A percentile compares a stretch with the other conserved stretches of the same genome.
These are phyloP conservation scores for Ostrea denselamellosa DNA, from an alignment of 1,140 invertebrate genomes.

Conservation along the genomic window DNA sequence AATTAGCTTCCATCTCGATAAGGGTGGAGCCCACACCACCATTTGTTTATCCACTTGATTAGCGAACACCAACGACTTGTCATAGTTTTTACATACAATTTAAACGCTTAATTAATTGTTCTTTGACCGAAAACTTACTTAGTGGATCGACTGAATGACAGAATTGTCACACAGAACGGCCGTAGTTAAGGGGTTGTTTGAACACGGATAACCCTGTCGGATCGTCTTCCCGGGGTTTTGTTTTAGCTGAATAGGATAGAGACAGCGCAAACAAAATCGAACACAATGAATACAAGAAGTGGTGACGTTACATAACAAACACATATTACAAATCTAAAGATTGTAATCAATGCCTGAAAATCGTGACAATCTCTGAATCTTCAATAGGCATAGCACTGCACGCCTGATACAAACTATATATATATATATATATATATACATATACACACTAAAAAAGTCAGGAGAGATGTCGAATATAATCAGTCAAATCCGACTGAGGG, in stretches of 20 bases:
- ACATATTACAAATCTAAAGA: not conserved
- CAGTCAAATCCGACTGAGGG: too few species aligned
- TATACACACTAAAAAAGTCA: too few species aligned
- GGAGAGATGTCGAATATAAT: too few species aligned
- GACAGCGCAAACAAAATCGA: not conserved
- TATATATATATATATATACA: not conserved
- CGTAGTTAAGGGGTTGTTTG: not conserved
- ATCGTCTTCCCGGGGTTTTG: not conserved
- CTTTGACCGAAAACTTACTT: conserved; percentile 7
- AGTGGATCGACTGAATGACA: not conserved
- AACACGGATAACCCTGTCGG: not conserved
- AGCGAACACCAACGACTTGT: not conserved
- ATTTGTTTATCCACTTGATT: conserved; percentile 26
- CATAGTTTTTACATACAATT: conserved; percentile 20
- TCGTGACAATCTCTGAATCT: conserved; percentile 7
- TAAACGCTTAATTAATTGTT: conserved; percentile 9
- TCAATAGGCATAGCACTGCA: not conserved
- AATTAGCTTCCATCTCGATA: not conserved
- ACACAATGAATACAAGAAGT: not conserved
- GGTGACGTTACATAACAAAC: conserved; percentile 8
- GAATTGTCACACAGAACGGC: not conserved
- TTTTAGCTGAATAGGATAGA: not conserved
- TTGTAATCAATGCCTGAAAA: not conserved
- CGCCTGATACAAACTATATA: not conserved
- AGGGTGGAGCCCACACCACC: not conserved